phyloP scores from a whole-genome alignment of 2,797 vertebrate species.

The Rhynchotus rufescens region DNA sequence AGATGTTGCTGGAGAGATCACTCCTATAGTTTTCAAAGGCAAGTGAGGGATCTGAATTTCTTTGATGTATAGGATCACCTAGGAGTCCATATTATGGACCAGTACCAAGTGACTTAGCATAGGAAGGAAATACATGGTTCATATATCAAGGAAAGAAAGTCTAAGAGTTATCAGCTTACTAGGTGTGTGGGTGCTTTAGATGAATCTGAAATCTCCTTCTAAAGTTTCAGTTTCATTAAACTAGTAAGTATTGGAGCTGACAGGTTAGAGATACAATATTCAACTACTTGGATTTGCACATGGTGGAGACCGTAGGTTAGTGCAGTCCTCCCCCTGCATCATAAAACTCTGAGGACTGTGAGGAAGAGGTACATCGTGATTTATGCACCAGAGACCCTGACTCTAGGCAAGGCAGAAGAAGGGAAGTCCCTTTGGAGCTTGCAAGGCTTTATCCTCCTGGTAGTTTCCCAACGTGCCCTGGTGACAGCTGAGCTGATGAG shows the following conservation, averaged over 20 bases:
- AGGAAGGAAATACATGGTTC: not conserved
- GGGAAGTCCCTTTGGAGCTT: not conserved
- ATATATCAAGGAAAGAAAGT: not conserved
- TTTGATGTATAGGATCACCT: not conserved
- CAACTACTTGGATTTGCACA: not conserved
- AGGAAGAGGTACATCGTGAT: not conserved
- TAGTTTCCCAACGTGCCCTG: not conserved
- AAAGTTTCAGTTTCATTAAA: not conserved
- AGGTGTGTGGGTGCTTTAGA: not conserved
- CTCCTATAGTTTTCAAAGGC: not conserved
- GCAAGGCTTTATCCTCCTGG: not conserved
- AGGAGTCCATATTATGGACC: not conserved
- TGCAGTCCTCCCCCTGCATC: not conserved
- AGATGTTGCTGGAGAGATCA: not conserved
- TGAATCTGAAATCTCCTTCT: not conserved
- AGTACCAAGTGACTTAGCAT: not conserved
- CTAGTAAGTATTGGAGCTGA: fast-evolving
- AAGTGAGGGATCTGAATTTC: not conserved
- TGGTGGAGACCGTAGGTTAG: not conserved
- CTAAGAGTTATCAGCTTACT: not conserved
- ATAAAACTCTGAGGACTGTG: not conserved
- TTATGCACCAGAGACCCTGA: not conserved
- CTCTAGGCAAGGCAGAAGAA: not conserved
- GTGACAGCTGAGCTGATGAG: not conserved
- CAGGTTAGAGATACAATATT: not conserved